These are phyloP conservation scores for Caenorhabditis uteleia DNA, from an alignment of 2,888 invertebrate genomes.

Conservation along the genomic window DNA sequence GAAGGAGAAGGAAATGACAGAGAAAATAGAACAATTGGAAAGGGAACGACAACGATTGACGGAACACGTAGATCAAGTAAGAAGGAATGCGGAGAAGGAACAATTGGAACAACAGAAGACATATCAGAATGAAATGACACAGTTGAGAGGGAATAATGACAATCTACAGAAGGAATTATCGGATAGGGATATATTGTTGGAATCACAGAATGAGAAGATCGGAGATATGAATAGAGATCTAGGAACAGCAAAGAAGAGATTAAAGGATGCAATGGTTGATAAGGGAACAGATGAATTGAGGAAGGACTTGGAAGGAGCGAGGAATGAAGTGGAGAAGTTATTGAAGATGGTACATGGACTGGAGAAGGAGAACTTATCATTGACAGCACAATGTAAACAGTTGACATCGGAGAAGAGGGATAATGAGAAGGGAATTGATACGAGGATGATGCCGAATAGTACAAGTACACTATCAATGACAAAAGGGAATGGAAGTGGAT, in stretches of 20 bases:
- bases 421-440: constrained; percentile 5
- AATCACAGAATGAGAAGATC: constrained; percentile 70
- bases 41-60: constrained; percentile 75
- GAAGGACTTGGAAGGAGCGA: constrained; percentile 62
- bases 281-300: constrained; percentile 52
- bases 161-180: constrained; percentile 67
- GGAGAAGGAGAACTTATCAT: constrained; percentile 70
- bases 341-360: constrained; percentile 70
- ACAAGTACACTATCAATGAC: background rate
- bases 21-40: constrained; percentile 71
- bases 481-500: constrained; percentile 5
- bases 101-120: constrained; percentile 59
- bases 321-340: constrained; percentile 71
- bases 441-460: constrained; percentile 9
- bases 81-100: constrained; percentile 60
- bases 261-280: constrained; percentile 50
- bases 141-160: constrained; percentile 53
- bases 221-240: constrained; percentile 65
- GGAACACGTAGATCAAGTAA: constrained; percentile 61
- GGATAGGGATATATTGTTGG: constrained; percentile 66
- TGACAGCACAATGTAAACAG: constrained; percentile 46
- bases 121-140: constrained; percentile 52
- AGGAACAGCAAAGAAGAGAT: constrained; percentile 34
- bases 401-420: constrained; percentile 14
- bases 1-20: constrained; percentile 46